Base-by-base conservation (phyloP, 2,888 invertebrate species). In the Prosopocoilus inquinatus region DNA sequence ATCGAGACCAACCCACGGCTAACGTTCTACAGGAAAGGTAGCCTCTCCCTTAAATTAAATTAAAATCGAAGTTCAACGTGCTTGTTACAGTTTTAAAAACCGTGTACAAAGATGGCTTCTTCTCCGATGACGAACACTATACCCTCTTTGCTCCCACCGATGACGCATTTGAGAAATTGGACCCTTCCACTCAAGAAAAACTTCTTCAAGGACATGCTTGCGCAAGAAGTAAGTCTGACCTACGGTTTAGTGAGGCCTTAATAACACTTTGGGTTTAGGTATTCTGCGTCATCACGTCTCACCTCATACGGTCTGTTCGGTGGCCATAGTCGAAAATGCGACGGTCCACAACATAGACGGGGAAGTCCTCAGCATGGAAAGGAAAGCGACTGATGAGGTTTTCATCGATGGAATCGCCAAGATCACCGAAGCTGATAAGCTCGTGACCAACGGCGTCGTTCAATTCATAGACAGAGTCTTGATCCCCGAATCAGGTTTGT, bases 391-490 rank as follows among this genome's bases (percentile, higher is more conserved):
- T 28, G 80, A 81, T 55, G 80, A 83, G 55, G 68, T 86, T 35
- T 75, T 82, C 36, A 80, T 87, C 20, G 83, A 83, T 63, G 80
- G 82, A 11, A 78, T 80, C 46, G 82, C 83, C 0, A 82, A 82
- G 68, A 79, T 87, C 20, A 70, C 80, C 5, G 80, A 80, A 53
- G 72, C 78, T 2, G 89, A 89, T 69, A 76, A 84, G 32, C 81
- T 89, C 75, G 87, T 82, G 9, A 86, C 84, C 1, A 88, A 90
- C 73, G 90, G 89, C n/a, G 87, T 89, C 2, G 70, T 90, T 28
- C 87, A 89, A 70, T 78, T 86, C 28, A 81, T 89, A 59, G 87
- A 89, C 65, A 80, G 81, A 2, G 81, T 89, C 20, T 70, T 89
- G 43, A 80, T 87, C 50, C 87, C 88, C 0, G 82, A 86, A 59